phyloP scores from a whole-genome alignment of 2,797 vertebrate genomes.

The Onychomys torridus region DNA sequence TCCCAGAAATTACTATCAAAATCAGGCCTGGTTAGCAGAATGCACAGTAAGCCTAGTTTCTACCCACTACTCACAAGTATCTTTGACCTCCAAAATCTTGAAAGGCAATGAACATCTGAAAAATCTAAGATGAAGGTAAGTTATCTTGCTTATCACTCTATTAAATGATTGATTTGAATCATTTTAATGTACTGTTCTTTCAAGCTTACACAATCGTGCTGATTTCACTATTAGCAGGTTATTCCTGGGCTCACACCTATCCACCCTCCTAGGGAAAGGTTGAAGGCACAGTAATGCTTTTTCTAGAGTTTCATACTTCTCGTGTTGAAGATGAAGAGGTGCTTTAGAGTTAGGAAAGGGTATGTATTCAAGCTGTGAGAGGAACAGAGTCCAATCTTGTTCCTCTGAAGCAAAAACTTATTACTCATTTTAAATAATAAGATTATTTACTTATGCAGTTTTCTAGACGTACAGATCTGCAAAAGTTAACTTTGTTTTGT shows the following conservation, averaged over 20 bases:
- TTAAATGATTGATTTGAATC: slow-evolving; percentile 39
- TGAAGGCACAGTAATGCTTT: neutral
- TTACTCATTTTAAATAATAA: slow-evolving; percentile 41
- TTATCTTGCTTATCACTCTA: slow-evolving; percentile 16
- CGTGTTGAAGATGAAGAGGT: neutral
- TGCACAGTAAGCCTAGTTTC: neutral
- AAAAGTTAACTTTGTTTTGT: slow-evolving; percentile 48
- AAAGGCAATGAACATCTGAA: slow-evolving; percentile 46
- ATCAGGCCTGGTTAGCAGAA: neutral
- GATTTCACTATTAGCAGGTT: neutral
- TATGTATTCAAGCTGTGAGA: neutral
- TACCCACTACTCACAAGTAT: slow-evolving; percentile 3
- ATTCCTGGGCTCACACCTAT: neutral
- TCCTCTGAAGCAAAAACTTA: slow-evolving; percentile 36
- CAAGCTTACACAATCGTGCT: neutral
- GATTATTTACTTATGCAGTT: neutral
- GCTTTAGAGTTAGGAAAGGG: neutral
- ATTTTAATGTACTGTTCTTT: slow-evolving; percentile 28
- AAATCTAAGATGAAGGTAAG: neutral
- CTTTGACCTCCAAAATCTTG: slow-evolving; percentile 5
- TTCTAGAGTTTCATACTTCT: neutral
- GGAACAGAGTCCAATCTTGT: neutral
- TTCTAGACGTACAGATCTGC: slow-evolving; percentile 28
- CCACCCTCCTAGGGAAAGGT: neutral
- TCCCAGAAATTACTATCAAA: neutral